Evolutionary conservation across 2,113 vertebrate species (phyloP), one percentile per base, ranked within the genome.

Genomic region (Cottus gobio): DNA sequence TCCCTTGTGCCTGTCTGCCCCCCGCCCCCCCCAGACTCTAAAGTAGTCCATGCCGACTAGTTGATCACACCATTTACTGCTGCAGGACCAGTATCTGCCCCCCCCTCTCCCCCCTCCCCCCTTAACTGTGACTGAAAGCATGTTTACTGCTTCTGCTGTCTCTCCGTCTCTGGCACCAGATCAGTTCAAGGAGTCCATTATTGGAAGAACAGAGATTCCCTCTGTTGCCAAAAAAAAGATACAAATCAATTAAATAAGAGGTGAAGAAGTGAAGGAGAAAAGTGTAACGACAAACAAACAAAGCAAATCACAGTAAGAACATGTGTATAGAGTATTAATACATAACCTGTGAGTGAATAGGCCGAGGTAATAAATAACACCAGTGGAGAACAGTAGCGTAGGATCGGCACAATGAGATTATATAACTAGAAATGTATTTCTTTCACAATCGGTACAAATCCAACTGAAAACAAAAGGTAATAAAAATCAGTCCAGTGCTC

Each of bases 111-210:
- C 16, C 24, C 16, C 16, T 20, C 39, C 10, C 22, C 20, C 30
- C 57, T 30, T 74, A 75, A 75, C 71, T 72, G 37, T 80, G 75
- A 88, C 36, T 64, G 64, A 82, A 73, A 73, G 76, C 66, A 57
- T 78, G 75, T 77, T 77, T 69, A 50, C 42, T 4, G 80, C 39
- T 7, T 64, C 65, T 67, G 63, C 52, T 36, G 37, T 64, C 62
- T 28, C 15, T 24, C 39, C 15, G 31, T n/a, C 69, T 54, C 67
- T 82, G 72, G 74, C 65, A 44, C 50, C 65, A 4, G 13, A 36
- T 79, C 69, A 64, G 63, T 26, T 64, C 52, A 31, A 7, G 66
- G 68, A 77, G 30, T 62, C 66, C 37, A 67, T 82, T 67, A 52
- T 48, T 75, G 79, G 75, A 68, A 86, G 50, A 57, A 73, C 0